These are phyloP conservation scores for Brachionus asplanchnoidis DNA, from an alignment of 1,140 invertebrate genomes.

Conservation along the genomic window DNA sequence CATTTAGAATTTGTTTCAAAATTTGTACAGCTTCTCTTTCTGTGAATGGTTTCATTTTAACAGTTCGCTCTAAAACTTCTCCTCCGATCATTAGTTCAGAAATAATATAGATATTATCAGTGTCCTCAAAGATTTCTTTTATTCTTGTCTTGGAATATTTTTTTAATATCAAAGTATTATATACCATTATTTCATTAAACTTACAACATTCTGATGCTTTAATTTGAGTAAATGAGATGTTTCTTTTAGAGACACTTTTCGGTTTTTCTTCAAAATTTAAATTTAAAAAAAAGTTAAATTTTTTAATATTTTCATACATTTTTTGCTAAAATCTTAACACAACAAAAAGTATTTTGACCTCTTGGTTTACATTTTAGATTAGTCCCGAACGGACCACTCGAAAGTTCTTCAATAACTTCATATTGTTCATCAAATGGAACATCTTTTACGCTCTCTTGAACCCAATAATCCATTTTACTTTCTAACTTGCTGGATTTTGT, in stretches of 20 bases:
- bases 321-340: constrained; percentile 28
- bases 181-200: background rate
- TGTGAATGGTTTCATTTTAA: background rate
- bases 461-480: constrained; percentile 30
- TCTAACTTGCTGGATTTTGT: constrained; percentile 2
- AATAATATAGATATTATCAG: constrained; percentile 33
- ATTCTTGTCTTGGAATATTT: background rate
- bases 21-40: constrained; percentile 27
- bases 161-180: background rate
- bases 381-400: constrained; percentile 35
- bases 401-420: constrained; percentile 18
- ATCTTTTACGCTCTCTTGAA: constrained; percentile 32
- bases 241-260: constrained; percentile 9
- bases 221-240: constrained; percentile 28
- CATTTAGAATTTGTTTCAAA: constrained; percentile 36
- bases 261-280: background rate
- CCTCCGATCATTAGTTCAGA: constrained; percentile 5
- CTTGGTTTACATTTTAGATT: constrained; percentile 35
- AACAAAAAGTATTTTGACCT: background rate
- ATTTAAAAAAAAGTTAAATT: background rate
- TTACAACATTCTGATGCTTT: constrained; percentile 34
- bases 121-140: background rate
- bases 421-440: constrained; percentile 9
- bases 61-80: constrained; percentile 20
- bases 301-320: background rate